phyloP scores from a whole-genome alignment of 2,888 invertebrate genomes.

The Polydrusus cervinus region DNA sequence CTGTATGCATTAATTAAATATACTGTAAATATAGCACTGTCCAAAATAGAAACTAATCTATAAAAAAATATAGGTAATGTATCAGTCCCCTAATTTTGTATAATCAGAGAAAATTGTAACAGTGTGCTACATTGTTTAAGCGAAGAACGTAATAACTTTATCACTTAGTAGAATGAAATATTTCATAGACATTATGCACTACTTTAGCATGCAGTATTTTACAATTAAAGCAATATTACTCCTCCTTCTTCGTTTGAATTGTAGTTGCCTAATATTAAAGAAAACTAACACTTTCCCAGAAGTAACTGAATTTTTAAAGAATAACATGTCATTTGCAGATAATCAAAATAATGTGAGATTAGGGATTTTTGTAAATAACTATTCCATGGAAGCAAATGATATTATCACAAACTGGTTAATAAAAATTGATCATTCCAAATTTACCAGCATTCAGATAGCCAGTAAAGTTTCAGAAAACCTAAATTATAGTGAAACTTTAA shows the following conservation, averaged over 20 bases:
- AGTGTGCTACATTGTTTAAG: too few species aligned
- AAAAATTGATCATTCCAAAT: not conserved
- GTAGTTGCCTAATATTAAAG: not conserved
- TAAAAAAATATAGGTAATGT: not conserved
- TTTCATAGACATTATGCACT: not conserved
- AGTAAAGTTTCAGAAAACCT: not conserved
- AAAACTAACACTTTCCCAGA: not conserved
- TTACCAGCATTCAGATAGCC: not conserved
- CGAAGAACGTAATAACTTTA: too few species aligned
- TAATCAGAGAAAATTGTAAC: too few species aligned
- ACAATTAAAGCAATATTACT: not conserved
- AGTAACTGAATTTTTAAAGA: slow-evolving; percentile 2
- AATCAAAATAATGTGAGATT: not conserved
- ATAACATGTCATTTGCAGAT: not conserved
- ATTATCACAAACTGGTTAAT: not conserved
- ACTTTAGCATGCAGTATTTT: not conserved
- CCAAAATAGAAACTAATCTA: not conserved
- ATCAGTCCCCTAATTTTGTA: too few species aligned
- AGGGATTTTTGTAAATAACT: slow-evolving; percentile 8
- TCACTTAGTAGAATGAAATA: too few species aligned
- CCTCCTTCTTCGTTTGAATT: not conserved
- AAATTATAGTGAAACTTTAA: slow-evolving; percentile 1
- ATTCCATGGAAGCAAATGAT: slow-evolving; percentile 7
- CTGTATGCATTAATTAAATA: too few species aligned
- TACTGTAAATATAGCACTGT: too few species aligned